Conservation (phyloP, 30 jellyfish, hydroid and myxozoan species). For the Cassiopea xamachana region DNA sequence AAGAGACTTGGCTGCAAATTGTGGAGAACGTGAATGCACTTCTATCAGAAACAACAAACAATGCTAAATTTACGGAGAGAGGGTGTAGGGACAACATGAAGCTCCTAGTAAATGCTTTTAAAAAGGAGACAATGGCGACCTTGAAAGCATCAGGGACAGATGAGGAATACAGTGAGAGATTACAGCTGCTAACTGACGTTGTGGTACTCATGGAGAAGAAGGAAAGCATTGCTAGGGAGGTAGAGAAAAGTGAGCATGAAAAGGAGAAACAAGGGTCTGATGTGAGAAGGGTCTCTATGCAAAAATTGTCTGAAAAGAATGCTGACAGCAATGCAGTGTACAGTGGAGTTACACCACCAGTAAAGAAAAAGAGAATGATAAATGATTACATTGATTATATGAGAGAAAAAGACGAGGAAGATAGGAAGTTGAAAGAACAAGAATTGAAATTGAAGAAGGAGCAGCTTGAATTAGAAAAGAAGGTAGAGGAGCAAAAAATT, state of each 20-base stretch:
- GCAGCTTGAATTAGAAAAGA: neutral
- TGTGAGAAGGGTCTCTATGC: neutral
- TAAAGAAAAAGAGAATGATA: neutral
- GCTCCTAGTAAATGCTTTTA: slow-evolving; percentile 14
- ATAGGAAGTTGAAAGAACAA: neutral
- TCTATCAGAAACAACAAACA: neutral
- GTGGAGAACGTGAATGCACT: slow-evolving; percentile 4
- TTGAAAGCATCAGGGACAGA: neutral
- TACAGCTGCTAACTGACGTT: neutral
- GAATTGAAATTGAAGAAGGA: neutral
- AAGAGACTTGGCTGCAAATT: slow-evolving; percentile 15
- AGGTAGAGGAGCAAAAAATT: neutral
- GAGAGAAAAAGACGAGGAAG: neutral
- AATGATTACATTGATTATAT: neutral
- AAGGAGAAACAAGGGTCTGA: neutral
- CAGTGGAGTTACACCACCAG: neutral
- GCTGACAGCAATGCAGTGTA: neutral
- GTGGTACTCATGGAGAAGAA: neutral
- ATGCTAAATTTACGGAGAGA: slow-evolving; percentile 7
- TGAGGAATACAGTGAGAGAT: slow-evolving; percentile 1
- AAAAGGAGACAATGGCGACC: neutral
- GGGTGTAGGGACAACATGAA: slow-evolving; percentile 7
- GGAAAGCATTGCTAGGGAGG: neutral
- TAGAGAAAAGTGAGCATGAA: neutral
- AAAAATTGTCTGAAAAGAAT: neutral